A percentile compares a stretch with the other conserved stretches of the same genome.
Evolutionary conservation across 2,888 invertebrate species (phyloP).

Genomic region (Rhyacophila evoluta): DNA sequence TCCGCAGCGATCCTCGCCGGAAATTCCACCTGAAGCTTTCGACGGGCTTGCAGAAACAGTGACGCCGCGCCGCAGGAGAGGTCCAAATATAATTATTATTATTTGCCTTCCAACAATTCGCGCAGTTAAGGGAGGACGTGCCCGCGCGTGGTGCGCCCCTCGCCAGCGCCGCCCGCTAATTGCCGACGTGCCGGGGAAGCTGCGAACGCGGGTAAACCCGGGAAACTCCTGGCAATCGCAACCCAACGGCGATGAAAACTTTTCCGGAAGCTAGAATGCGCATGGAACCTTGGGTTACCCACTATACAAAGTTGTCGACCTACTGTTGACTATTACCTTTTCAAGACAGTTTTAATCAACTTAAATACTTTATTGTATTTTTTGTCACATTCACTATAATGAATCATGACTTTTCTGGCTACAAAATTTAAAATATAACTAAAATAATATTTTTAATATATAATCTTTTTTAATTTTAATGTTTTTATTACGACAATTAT

Average conservation of each 20-base stretch:
- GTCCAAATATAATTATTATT: constrained; percentile 47
- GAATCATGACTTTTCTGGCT: too few relatives aligned
- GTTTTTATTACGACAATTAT: too few relatives aligned
- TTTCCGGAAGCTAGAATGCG: background rate
- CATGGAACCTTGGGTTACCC: background rate
- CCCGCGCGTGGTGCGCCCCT: background rate
- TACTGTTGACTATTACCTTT: background rate
- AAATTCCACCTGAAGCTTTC: background rate
- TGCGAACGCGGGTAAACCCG: constrained; percentile 19
- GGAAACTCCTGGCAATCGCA: background rate
- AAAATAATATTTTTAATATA: too few relatives aligned
- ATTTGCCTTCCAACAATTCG: constrained; percentile 39
- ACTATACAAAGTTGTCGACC: background rate
- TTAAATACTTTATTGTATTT: too few relatives aligned
- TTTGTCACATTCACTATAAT: too few relatives aligned
- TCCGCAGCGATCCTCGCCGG: background rate
- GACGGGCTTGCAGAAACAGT: background rate
- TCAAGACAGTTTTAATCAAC: background rate
- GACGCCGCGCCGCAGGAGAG: background rate
- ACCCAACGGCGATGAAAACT: background rate
- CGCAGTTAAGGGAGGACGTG: constrained; percentile 40
- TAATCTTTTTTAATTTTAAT: too few relatives aligned
- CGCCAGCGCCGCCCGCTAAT: constrained; percentile 32
- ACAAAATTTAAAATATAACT: too few relatives aligned
- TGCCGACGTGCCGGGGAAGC: constrained; percentile 35